A percentile compares a stretch with the other conserved stretches of the same genome.
phyloP scores from a whole-genome alignment of 2,797 vertebrate genomes.

The Amphiprion clarkii region DNA sequence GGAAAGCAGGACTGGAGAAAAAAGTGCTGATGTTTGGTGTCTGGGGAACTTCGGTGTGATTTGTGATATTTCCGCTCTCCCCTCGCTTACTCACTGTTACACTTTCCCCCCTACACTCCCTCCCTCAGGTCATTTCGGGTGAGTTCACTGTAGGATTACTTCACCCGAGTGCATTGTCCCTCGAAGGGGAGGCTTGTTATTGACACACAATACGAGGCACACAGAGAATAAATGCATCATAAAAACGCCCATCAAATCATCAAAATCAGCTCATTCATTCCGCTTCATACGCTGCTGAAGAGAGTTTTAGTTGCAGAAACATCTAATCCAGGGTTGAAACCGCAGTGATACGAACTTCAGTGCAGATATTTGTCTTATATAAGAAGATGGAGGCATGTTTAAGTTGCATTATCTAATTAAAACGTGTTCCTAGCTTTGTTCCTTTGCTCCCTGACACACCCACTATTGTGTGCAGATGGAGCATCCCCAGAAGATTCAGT shows the following conservation, averaged over 20 bases:
- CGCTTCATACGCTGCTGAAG: too few relatives aligned
- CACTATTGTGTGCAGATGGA: constrained; percentile 16
- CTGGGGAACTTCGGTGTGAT: constrained; percentile 58
- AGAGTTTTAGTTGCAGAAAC: too few relatives aligned
- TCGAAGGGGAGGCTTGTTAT: constrained; percentile 9
- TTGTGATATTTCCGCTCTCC: constrained; percentile 62
- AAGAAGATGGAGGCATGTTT: constrained; percentile 1
- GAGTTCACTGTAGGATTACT: constrained; percentile 61
- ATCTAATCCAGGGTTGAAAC: too few relatives aligned
- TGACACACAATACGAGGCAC: constrained; percentile 22
- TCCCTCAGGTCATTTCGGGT: constrained; percentile 68
- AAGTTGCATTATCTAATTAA: constrained; percentile 44
- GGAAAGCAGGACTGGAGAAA: constrained; percentile 25
- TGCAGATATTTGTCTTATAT: background rate
- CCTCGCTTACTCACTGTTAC: constrained; percentile 54
- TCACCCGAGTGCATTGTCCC: constrained; percentile 41
- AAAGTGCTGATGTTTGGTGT: constrained; percentile 69
- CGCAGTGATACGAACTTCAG: background rate
- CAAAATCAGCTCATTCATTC: too few relatives aligned
- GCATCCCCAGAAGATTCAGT: constrained; percentile 31
- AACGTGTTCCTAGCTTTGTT: constrained; percentile 11
- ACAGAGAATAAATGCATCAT: constrained; percentile 16
- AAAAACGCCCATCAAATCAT: too few relatives aligned
- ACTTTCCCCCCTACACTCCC: constrained; percentile 33
- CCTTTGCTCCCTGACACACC: constrained; percentile 47